phyloP scores from a whole-genome alignment of 2,888 invertebrate genomes.

The Sussaba pulchella region DNA sequence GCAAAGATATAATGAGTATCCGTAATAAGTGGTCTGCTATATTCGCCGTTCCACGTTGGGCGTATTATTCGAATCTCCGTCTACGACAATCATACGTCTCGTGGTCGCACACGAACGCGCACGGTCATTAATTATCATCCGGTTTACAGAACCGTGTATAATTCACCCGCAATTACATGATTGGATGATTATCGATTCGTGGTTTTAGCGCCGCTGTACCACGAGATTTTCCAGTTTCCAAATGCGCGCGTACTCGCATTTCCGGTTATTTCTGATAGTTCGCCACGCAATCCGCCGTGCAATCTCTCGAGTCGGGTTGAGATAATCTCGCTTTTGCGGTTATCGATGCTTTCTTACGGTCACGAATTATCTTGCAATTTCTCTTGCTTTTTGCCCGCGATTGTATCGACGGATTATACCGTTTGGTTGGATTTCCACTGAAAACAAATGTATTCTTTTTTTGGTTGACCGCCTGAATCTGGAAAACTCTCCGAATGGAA shows the following conservation, averaged over 20 bases:
- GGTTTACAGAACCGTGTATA: constrained; percentile 67
- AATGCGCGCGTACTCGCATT: constrained; percentile 24
- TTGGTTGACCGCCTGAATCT: too few relatives aligned
- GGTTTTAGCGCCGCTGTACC: constrained; percentile 56
- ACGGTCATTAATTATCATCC: constrained; percentile 76
- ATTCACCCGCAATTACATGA: constrained; percentile 74
- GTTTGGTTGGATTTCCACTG: too few relatives aligned
- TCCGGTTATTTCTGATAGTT: constrained; percentile 53
- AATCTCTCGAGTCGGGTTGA: constrained; percentile 1
- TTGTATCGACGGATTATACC: too few relatives aligned
- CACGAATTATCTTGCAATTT: too few relatives aligned
- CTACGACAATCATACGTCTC: constrained; percentile 52
- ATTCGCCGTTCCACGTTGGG: neutral
- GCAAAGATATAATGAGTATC: constrained; percentile 35
- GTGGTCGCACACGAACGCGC: constrained; percentile 56
- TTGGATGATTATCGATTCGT: constrained; percentile 75
- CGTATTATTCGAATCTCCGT: constrained; percentile 3
- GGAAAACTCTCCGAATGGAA: too few relatives aligned
- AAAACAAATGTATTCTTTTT: too few relatives aligned
- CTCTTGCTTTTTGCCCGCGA: too few relatives aligned
- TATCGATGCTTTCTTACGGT: neutral
- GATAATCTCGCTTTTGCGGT: too few relatives aligned
- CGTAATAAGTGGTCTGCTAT: constrained; percentile 52
- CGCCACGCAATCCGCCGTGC: constrained; percentile 23
- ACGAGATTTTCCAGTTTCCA: constrained; percentile 6